phyloP scores from a whole-genome alignment of 2,113 vertebrate genomes.

The Muntiacus reevesi region DNA sequence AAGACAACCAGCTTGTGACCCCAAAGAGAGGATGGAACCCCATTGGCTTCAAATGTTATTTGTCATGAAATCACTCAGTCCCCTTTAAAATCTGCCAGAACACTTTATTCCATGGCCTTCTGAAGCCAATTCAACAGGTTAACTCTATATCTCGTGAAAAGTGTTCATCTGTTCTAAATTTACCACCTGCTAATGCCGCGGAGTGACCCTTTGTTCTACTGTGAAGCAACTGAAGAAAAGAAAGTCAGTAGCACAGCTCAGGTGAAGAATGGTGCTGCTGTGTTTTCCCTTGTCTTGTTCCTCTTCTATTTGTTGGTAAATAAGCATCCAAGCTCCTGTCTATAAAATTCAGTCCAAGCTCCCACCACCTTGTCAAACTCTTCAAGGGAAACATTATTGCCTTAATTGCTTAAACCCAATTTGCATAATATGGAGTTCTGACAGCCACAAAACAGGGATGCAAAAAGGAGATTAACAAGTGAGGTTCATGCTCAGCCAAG shows the following conservation, averaged over 20 bases:
- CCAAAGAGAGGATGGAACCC: background rate
- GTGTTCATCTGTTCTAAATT: conserved; percentile 59
- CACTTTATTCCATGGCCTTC: background rate
- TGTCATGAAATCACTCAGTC: background rate
- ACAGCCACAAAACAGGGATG: conserved; percentile 83
- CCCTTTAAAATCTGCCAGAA: conserved; percentile 19
- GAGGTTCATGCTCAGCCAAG: conserved; percentile 71
- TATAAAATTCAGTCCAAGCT: conserved; percentile 79
- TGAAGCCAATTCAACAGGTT: conserved; percentile 42
- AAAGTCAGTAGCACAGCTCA: background rate
- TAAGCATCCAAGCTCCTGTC: conserved; percentile 74
- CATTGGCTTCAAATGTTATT: conserved; percentile 9
- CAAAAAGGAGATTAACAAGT: conserved; percentile 84
- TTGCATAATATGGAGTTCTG: conserved; percentile 83
- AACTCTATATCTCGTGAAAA: conserved; percentile 18
- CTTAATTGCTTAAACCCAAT: conserved; percentile 86
- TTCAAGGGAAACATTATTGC: conserved; percentile 85
- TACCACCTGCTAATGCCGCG: conserved; percentile 8
- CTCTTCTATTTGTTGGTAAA: conserved; percentile 78
- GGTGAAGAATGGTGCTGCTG: background rate
- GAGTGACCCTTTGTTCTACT: conserved; percentile 20
- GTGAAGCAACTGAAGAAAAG: background rate
- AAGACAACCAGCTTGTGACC: conserved; percentile 17
- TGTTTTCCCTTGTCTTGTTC: conserved; percentile 55
- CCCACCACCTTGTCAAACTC: conserved; percentile 83